phyloP scores from a whole-genome alignment of 1,140 invertebrate species.

The Dendroctonus valens region DNA sequence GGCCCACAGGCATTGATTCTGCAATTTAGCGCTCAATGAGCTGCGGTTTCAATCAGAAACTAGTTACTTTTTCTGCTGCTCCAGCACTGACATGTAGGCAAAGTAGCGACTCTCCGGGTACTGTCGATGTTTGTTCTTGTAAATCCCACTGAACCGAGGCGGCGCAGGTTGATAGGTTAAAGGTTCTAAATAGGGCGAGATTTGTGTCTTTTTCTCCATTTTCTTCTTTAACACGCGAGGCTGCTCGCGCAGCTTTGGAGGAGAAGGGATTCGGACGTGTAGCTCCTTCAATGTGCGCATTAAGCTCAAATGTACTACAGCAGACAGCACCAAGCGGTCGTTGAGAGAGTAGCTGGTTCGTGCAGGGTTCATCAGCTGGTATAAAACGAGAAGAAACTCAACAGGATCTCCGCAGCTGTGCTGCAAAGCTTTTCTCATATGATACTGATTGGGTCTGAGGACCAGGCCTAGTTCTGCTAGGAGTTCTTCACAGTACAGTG shows the following conservation, averaged over 20 bases:
- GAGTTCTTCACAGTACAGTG: slow-evolving; percentile 29
- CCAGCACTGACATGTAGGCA: slow-evolving; percentile 35
- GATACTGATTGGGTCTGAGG: slow-evolving; percentile 35
- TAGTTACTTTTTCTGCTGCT: slow-evolving; percentile 15
- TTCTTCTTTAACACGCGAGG: not conserved
- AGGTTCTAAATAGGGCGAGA: slow-evolving; percentile 42
- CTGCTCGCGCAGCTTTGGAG: slow-evolving; percentile 34
- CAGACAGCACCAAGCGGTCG: slow-evolving; percentile 42
- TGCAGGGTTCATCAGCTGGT: slow-evolving; percentile 40
- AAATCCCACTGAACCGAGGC: slow-evolving; percentile 38
- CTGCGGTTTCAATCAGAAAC: no score
- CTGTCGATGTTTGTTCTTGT: slow-evolving; percentile 41
- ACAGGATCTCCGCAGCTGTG: slow-evolving; percentile 39
- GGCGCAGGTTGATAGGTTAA: slow-evolving; percentile 37
- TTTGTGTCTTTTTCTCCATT: not conserved
- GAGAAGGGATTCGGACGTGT: slow-evolving; percentile 47
- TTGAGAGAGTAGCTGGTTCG: slow-evolving; percentile 34
- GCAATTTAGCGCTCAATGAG: no score
- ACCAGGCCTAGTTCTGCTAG: slow-evolving; percentile 42
- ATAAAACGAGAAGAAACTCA: slow-evolving; percentile 46
- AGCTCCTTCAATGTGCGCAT: slow-evolving; percentile 43
- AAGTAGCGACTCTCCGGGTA: slow-evolving; percentile 46
- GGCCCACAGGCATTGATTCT: slow-evolving; percentile 39
- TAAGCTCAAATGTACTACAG: slow-evolving; percentile 45
- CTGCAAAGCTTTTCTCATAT: slow-evolving; percentile 39